A percentile compares a stretch with the other conserved stretches of the same genome.
Conservation (phyloP, 2,888 invertebrate genomes). For the Xestoiulus laeticollis region DNA sequence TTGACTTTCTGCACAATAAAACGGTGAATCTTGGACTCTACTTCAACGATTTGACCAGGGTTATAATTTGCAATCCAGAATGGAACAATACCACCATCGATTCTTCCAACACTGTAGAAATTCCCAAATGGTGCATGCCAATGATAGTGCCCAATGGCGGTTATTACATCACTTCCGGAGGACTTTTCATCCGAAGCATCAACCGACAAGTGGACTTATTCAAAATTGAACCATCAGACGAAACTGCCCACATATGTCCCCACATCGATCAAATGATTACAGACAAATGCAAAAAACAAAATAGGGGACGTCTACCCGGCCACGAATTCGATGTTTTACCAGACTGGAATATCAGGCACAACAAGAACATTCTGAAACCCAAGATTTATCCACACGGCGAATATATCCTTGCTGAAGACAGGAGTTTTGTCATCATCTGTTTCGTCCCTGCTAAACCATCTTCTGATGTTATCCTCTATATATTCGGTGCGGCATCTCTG, state of each 20-base stretch:
- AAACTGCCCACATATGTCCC: background rate
- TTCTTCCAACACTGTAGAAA: background rate
- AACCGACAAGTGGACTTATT: background rate
- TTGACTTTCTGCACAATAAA: background rate
- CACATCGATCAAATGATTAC: background rate
- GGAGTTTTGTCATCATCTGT: background rate
- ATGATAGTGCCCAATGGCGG: background rate
- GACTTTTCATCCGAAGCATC: background rate
- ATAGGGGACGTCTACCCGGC: background rate
- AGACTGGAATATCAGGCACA: background rate
- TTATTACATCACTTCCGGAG: background rate
- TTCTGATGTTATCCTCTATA: background rate
- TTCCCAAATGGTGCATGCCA: background rate
- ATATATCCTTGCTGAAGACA: background rate
- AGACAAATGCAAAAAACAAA: background rate
- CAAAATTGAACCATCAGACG: background rate
- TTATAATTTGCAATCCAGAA: background rate
- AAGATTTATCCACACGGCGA: background rate
- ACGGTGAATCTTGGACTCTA: background rate
- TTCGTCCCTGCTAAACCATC: background rate
- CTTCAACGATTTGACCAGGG: background rate
- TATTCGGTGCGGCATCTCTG: background rate
- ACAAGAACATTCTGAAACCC: background rate
- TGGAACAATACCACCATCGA: background rate
- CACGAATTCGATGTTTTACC: background rate